phyloP scores from a whole-genome alignment of 2,888 invertebrate genomes.

The Syritta pipiens region DNA sequence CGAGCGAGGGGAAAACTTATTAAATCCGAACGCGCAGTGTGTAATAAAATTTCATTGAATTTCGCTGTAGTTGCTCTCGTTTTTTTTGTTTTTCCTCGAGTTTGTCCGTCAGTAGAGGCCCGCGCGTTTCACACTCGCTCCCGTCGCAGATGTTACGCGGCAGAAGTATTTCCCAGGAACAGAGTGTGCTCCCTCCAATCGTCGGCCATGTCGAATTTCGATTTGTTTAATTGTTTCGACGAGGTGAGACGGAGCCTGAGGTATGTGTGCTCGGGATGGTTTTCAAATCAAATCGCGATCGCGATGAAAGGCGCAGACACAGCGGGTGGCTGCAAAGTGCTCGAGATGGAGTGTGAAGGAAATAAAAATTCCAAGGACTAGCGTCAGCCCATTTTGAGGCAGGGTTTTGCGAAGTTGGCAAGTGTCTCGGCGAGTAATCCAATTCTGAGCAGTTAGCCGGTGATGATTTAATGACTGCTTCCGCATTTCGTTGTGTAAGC shows the following conservation, averaged over 20 bases:
- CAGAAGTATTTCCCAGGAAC: constrained; percentile 20
- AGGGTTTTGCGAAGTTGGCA: too few relatives aligned
- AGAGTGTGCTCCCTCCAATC: constrained; percentile 16
- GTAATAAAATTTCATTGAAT: constrained; percentile 47
- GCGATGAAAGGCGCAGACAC: constrained; percentile 4
- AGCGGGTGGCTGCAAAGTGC: neutral
- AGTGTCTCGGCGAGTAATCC: neutral
- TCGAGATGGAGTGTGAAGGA: constrained; percentile 3
- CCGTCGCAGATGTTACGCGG: neutral
- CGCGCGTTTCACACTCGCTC: neutral
- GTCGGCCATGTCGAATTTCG: constrained; percentile 54
- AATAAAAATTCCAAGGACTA: constrained; percentile 29
- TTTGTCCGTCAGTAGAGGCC: constrained; percentile 44
- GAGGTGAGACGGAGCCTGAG: constrained; percentile 54
- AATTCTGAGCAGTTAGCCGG: neutral
- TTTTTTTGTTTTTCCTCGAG: constrained; percentile 26
- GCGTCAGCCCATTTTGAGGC: too few relatives aligned
- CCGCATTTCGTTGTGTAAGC: neutral
- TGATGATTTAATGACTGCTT: neutral
- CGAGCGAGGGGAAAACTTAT: constrained; percentile 22
- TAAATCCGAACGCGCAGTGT: constrained; percentile 33
- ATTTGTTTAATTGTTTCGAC: constrained; percentile 62
- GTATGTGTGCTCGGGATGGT: constrained; percentile 18
- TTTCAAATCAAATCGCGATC: neutral
- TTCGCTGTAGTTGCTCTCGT: constrained; percentile 2